Conservation (phyloP, 2,797 vertebrate genomes). For the Phoxinus dragarum region DNA sequence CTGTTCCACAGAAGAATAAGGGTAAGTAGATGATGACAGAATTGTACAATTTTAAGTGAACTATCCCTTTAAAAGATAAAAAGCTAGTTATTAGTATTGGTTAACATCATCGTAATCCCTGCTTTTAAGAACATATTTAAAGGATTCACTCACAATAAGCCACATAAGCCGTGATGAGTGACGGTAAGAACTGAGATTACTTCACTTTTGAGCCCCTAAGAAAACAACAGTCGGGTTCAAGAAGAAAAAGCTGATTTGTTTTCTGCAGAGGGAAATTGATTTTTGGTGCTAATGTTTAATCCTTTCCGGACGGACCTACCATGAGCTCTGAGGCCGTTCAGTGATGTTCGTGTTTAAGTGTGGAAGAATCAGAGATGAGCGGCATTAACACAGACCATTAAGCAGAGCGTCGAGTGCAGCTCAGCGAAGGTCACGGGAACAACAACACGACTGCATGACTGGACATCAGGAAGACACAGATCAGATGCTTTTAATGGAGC, state of each 20-base stretch:
- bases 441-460: conserved; percentile 61
- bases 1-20: background rate
- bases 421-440: conserved; percentile 81
- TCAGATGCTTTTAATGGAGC: conserved; percentile 66
- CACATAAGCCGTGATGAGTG: conserved; percentile 6
- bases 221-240: background rate
- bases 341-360: conserved; percentile 37
- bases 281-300: background rate
- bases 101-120: conserved; percentile 1
- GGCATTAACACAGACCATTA: conserved; percentile 80
- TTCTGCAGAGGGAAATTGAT: conserved; percentile 43
- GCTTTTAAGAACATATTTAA: conserved; percentile 22
- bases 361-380: conserved; percentile 66
- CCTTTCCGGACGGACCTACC: background rate
- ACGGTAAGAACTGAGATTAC: conserved; percentile 16
- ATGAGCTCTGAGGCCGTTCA: background rate
- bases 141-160: conserved; percentile 11
- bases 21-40: background rate
- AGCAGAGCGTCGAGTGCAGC: conserved; percentile 69
- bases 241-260: conserved; percentile 23
- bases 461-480: conserved; percentile 62
- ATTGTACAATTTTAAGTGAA: background rate
- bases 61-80: background rate
- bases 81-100: background rate
- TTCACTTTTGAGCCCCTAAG: background rate